Percentiles rank a stretch among this genome's conserved stretches.
Conservation (phyloP, 2,113 vertebrate species). For the Empidonax alnorum region DNA sequence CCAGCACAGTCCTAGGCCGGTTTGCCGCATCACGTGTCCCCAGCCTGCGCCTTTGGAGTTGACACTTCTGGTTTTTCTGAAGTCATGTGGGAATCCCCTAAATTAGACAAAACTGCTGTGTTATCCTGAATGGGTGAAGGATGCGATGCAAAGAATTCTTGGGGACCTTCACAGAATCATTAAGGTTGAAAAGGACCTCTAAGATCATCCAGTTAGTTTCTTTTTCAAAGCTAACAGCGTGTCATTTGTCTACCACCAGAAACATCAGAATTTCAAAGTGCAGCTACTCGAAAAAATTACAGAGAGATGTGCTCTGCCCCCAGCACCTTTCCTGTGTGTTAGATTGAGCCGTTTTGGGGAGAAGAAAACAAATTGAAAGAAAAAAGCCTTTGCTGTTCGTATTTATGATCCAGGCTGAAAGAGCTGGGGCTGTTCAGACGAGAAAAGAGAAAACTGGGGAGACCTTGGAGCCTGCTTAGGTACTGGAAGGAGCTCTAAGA, state of each 20-base stretch:
- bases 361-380: background rate
- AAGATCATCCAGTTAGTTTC: background rate
- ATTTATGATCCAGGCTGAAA: background rate
- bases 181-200: background rate
- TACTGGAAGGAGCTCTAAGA: background rate
- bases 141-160: background rate
- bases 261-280: background rate
- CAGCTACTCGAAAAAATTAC: background rate
- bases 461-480: no score
- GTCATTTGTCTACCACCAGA: background rate
- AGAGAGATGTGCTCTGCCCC: background rate
- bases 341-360: background rate
- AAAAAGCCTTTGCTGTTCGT: background rate
- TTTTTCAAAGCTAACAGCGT: background rate
- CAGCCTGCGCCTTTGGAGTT: background rate
- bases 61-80: background rate
- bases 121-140: background rate
- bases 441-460: no score
- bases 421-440: background rate
- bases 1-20: background rate
- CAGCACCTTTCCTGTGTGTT: accelerated
- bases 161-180: background rate
- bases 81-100: background rate
- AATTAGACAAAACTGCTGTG: background rate
- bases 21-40: background rate